phyloP scores from a whole-genome alignment of 2,113 vertebrate species.

The Zapornia atra region DNA sequence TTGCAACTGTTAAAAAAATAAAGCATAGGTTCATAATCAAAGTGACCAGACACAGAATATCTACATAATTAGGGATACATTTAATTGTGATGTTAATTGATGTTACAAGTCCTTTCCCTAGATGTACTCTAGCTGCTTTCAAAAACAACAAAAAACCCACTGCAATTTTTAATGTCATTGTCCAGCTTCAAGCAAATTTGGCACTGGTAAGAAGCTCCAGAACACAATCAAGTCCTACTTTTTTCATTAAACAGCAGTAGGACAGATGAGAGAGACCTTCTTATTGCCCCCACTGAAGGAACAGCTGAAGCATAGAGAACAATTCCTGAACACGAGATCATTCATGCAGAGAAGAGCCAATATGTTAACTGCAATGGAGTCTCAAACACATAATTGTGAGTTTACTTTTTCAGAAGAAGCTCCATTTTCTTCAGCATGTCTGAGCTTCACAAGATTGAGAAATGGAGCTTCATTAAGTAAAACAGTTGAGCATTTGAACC shows the following conservation, averaged over 20 bases:
- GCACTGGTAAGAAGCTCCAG: not conserved
- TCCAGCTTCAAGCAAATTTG: not conserved
- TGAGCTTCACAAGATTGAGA: not conserved
- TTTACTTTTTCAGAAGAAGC: not conserved
- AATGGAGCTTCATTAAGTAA: not conserved
- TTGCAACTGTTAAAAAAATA: not conserved
- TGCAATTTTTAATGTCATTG: not conserved
- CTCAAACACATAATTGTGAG: not conserved
- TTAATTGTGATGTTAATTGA: not conserved
- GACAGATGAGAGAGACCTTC: not conserved
- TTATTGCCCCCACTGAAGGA: not conserved
- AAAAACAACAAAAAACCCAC: not conserved
- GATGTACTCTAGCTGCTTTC: not conserved
- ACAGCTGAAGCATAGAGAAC: not conserved
- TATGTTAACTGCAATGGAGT: fast-evolving
- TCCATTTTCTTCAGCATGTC: not conserved
- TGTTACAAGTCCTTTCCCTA: not conserved
- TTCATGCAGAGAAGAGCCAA: not conserved
- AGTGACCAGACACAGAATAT: not conserved
- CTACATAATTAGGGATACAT: not conserved
- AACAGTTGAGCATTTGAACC: not conserved
- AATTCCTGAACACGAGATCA: not conserved
- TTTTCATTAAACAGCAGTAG: not conserved
- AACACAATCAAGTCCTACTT: not conserved
- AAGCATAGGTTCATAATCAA: not conserved